These are phyloP conservation scores for Chironomus riparius DNA, from an alignment of 2,888 invertebrate species.

Conservation along the genomic window DNA sequence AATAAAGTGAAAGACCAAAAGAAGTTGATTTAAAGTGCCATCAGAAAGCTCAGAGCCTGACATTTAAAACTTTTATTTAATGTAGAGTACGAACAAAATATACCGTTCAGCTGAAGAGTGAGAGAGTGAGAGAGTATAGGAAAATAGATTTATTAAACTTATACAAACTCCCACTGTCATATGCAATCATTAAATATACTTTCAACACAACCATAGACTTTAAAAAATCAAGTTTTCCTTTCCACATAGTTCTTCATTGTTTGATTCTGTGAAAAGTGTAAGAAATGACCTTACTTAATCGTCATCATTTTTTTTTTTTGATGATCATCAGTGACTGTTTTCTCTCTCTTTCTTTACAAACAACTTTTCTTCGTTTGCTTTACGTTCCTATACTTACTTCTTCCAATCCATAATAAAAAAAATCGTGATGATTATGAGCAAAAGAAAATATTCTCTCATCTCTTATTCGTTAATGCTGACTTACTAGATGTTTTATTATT, in stretches of 20 bases:
- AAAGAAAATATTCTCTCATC: too few species aligned
- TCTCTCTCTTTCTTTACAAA: background rate
- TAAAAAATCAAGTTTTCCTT: slow-evolving; percentile 15
- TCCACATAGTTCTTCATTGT: slow-evolving; percentile 6
- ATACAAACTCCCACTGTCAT: slow-evolving; percentile 26
- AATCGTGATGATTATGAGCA: background rate
- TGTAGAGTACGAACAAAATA: background rate
- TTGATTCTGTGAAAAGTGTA: background rate
- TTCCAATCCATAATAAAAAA: background rate
- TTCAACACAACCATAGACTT: background rate
- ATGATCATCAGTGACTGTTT: background rate
- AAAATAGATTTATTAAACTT: slow-evolving; percentile 24
- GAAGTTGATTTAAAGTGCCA: background rate
- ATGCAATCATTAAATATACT: slow-evolving; percentile 19
- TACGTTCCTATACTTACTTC: background rate
- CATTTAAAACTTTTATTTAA: background rate
- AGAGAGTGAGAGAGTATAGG: background rate
- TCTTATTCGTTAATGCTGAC: too few species aligned
- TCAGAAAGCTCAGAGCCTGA: background rate
- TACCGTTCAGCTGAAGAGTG: background rate
- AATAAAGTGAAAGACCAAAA: background rate
- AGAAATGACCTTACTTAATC: slow-evolving; percentile 24
- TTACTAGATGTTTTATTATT: too few species aligned
- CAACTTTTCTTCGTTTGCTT: background rate
- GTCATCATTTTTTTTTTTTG: background rate